These are phyloP conservation scores for Oryzias woworae DNA, from an alignment of 2,113 vertebrate species.

Conservation along the genomic window DNA sequence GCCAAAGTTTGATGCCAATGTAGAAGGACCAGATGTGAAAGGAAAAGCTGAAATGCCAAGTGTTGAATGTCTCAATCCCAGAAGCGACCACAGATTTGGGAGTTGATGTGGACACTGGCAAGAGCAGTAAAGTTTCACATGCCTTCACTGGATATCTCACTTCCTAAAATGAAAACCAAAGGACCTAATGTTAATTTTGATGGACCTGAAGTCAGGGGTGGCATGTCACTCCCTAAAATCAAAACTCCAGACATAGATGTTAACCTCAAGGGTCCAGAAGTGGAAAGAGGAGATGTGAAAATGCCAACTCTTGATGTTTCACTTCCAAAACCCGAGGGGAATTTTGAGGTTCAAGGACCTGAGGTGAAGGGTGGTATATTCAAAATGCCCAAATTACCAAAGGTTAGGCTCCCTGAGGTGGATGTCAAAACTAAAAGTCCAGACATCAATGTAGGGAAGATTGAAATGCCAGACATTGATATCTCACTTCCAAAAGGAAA, in stretches of 20 bases:
- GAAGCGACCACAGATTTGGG: slow-evolving; percentile 43
- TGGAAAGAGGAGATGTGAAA: slow-evolving; percentile 26
- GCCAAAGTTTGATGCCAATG: slow-evolving; percentile 4
- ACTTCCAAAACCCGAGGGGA: slow-evolving; percentile 35
- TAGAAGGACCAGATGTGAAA: slow-evolving; percentile 28
- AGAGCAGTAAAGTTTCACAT: slow-evolving; percentile 64
- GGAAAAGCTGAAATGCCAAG: slow-evolving; percentile 23
- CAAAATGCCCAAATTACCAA: slow-evolving; percentile 32
- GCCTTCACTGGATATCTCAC: slow-evolving; percentile 61
- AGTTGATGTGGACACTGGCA: neutral
- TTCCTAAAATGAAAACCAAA: slow-evolving; percentile 60
- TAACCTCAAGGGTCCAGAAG: slow-evolving; percentile 17
- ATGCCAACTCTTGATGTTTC: slow-evolving; percentile 55
- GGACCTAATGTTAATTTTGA: slow-evolving; percentile 36
- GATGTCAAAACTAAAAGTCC: neutral
- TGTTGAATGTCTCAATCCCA: slow-evolving; percentile 15
- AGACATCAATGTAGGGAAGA: neutral
- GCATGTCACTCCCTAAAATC: slow-evolving; percentile 59
- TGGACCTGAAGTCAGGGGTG: slow-evolving; percentile 43
- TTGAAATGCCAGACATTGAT: slow-evolving; percentile 16
- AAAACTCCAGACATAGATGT: slow-evolving; percentile 27
- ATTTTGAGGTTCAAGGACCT: slow-evolving; percentile 32
- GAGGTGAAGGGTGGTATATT: slow-evolving; percentile 35
- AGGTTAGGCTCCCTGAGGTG: neutral
- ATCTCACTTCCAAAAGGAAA: slow-evolving; percentile 50